Percentiles rank a stretch among this genome's conserved stretches.
Evolutionary conservation across 2,888 invertebrate genomes (phyloP).

Genomic region (Drosophila rubida): DNA sequence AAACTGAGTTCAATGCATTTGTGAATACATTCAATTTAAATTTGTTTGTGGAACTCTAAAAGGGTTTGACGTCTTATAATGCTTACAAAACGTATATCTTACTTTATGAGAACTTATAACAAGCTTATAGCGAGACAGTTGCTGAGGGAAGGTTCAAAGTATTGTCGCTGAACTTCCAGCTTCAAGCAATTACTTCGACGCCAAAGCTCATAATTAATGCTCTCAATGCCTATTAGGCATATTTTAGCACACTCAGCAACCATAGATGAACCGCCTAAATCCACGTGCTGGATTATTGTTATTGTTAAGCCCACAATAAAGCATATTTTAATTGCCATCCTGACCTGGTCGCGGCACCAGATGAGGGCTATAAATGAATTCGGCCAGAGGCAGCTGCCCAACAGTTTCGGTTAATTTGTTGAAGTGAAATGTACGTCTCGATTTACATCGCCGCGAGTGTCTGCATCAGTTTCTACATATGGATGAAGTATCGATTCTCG

Average conservation of each 20-base stretch:
- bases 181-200: background rate
- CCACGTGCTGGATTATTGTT: background rate
- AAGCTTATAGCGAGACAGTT: background rate
- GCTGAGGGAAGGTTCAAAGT: background rate
- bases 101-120: too few species aligned
- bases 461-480: slow-evolving; percentile 37
- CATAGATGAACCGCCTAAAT: background rate
- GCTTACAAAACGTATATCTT: too few species aligned
- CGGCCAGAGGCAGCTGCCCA: background rate
- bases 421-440: slow-evolving; percentile 25
- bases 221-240: background rate
- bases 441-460: slow-evolving; percentile 13
- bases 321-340: slow-evolving; percentile 6
- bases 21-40: too few species aligned
- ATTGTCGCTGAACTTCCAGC: background rate
- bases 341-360: slow-evolving; percentile 11
- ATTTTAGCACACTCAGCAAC: background rate
- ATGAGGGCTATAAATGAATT: slow-evolving; percentile 34
- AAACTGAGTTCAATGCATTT: too few species aligned
- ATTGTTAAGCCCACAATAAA: slow-evolving; percentile 11
- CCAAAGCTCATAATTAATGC: background rate
- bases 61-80: too few species aligned
- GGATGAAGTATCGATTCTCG: slow-evolving; percentile 45
- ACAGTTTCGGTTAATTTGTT: slow-evolving; percentile 11
- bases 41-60: too few species aligned